A percentile compares a stretch with the other conserved stretches of the same genome.
These are phyloP conservation scores for Potamarius usumacintae DNA, from an alignment of 2,113 vertebrate species.

Conservation along the genomic window DNA sequence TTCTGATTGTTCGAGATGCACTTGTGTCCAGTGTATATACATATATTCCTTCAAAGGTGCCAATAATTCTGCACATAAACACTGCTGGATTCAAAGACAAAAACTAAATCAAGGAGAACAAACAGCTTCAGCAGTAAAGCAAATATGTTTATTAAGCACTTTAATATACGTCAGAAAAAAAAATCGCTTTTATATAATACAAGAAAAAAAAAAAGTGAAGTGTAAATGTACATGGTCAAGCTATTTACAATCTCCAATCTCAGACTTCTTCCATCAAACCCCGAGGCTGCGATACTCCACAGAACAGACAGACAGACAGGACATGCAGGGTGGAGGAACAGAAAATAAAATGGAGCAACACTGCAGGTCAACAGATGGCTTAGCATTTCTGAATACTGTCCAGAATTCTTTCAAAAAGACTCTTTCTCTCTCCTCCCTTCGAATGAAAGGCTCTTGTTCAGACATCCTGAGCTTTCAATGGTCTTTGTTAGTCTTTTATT, in stretches of 20 bases:
- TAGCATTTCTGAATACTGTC: constrained; percentile 63
- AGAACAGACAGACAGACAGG: constrained; percentile 16
- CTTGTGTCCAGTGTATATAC: too few relatives aligned
- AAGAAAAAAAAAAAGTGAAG: constrained; percentile 86
- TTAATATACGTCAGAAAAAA: constrained; percentile 89
- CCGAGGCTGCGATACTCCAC: constrained; percentile 26
- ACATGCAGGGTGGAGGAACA: constrained; percentile 77
- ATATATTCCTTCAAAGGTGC: not conserved
- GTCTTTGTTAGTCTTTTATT: constrained; percentile 58
- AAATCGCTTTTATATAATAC: constrained; percentile 92
- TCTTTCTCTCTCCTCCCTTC: constrained; percentile 39
- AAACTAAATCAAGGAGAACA: constrained; percentile 11
- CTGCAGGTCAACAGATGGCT: constrained; percentile 62
- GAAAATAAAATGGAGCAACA: constrained; percentile 62
- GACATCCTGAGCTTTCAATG: constrained; percentile 57
- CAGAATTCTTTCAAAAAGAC: constrained; percentile 54
- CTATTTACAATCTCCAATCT: constrained; percentile 90
- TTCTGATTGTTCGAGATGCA: too few relatives aligned
- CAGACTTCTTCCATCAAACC: constrained; percentile 43
- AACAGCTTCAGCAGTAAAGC: constrained; percentile 85
- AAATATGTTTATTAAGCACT: constrained; percentile 99
- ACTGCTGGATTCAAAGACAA: not conserved
- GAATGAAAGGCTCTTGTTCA: constrained; percentile 53
- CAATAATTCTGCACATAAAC: not conserved
- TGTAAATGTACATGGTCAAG: constrained; percentile 90